phyloP scores from a whole-genome alignment of 2,888 invertebrate genomes.

The Sisyra terminalis region DNA sequence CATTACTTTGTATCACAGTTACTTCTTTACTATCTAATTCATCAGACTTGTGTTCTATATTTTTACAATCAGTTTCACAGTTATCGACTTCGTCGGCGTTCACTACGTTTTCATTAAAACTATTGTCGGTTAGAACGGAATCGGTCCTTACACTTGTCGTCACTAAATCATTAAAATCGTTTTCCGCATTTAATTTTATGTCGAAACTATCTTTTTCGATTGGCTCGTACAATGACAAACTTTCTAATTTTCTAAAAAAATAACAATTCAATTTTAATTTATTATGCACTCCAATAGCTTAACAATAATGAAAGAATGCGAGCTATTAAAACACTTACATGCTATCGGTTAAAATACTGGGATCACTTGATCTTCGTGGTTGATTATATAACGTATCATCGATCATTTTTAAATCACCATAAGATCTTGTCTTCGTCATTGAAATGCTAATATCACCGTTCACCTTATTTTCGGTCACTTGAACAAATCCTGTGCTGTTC shows the following conservation, averaged over 20 bases:
- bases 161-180: neutral
- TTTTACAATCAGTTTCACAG: constrained; percentile 8
- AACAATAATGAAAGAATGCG: too few species aligned
- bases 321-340: constrained; percentile 47
- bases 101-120: neutral
- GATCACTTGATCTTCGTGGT: constrained; percentile 69
- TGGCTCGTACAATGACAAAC: constrained; percentile 10
- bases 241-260: constrained; percentile 14
- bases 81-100: constrained; percentile 5
- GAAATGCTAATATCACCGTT: constrained; percentile 16
- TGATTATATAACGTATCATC: constrained; percentile 37
- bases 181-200: neutral
- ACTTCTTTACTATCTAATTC: constrained; percentile 4
- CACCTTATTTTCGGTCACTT: constrained; percentile 16
- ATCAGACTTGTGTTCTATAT: constrained; percentile 2
- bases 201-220: too few species aligned
- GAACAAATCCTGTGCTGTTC: constrained; percentile 15
- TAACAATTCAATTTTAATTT: constrained; percentile 7
- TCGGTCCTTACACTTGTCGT: neutral
- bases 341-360: constrained; percentile 57
- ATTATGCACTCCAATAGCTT: too few species aligned
- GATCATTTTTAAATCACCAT: constrained; percentile 51
- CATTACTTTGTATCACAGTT: constrained; percentile 1
- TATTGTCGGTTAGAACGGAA: neutral
- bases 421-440: constrained; percentile 73